Evolutionary conservation across 2,113 vertebrate genomes (phyloP).

Genomic region (Aptenodytes forsteri): DNA sequence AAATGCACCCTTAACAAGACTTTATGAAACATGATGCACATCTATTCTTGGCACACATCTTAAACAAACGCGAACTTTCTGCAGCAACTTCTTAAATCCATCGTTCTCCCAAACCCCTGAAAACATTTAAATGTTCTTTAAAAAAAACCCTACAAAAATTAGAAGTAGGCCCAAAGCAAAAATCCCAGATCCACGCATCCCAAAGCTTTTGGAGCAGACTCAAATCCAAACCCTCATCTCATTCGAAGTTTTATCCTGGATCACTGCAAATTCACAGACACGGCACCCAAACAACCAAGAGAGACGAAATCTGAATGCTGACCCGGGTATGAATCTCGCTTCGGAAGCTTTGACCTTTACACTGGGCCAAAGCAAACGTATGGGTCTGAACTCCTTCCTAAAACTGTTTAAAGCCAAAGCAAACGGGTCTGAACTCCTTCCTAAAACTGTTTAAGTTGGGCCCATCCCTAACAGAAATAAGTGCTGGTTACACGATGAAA

Average conservation of each 20-base stretch:
- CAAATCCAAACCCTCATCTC: slow-evolving; percentile 71
- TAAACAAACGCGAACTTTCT: slow-evolving; percentile 59
- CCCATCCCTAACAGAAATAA: slow-evolving; percentile 37
- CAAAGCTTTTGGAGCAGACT: slow-evolving; percentile 31
- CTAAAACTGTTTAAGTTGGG: not conserved
- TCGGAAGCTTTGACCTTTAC: not conserved
- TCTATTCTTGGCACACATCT: slow-evolving; percentile 66
- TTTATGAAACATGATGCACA: slow-evolving; percentile 59
- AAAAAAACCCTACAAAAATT: slow-evolving; percentile 27
- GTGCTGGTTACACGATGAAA: slow-evolving; percentile 43
- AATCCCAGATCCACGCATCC: slow-evolving; percentile 4
- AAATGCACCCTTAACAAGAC: slow-evolving; percentile 65
- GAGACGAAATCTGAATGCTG: not conserved
- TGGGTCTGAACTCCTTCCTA: not conserved
- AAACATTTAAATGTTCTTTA: slow-evolving; percentile 56
- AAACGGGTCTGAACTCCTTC: too few relatives aligned
- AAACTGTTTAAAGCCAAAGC: not conserved
- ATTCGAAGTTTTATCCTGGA: slow-evolving; percentile 36
- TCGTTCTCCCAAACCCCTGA: slow-evolving; percentile 14
- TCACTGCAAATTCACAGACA: not conserved
- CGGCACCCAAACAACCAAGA: not conserved
- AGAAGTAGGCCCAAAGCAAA: slow-evolving; percentile 18
- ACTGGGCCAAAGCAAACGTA: not conserved
- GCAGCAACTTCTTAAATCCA: slow-evolving; percentile 45
- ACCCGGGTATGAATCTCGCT: not conserved